phyloP scores from a whole-genome alignment of 2,797 vertebrate species.

The Discoglossus pictus region DNA sequence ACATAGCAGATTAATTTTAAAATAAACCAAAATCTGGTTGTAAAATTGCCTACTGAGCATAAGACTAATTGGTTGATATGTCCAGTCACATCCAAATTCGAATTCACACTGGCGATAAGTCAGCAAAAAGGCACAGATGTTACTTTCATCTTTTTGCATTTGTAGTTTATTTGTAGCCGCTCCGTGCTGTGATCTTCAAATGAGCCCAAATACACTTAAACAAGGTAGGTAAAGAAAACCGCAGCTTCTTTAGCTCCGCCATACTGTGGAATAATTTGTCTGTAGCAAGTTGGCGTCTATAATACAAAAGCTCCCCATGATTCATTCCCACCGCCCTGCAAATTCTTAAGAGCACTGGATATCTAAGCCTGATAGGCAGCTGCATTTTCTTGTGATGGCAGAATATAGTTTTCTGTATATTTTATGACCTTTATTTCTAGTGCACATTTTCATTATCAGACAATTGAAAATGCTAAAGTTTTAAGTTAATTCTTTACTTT shows the following conservation, averaged over 20 bases:
- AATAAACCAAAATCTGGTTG: neutral
- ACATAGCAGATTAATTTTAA: no score
- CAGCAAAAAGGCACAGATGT: constrained; percentile 1
- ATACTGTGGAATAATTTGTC: constrained; percentile 24
- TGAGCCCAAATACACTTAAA: constrained; percentile 15
- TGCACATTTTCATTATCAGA: neutral
- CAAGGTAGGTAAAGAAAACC: constrained; percentile 14
- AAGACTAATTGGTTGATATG: constrained; percentile 12
- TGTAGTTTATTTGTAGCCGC: constrained; percentile 5
- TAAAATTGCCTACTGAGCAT: neutral
- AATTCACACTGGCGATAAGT: neutral
- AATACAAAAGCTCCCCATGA: constrained; percentile 30
- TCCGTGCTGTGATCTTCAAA: constrained; percentile 14
- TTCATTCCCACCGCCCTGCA: neutral
- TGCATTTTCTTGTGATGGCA: constrained; percentile 19
- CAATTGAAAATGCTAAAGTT: no score
- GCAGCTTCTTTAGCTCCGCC: neutral
- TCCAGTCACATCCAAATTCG: neutral
- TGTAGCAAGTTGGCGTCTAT: neutral
- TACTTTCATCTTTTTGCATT: constrained; percentile 19
- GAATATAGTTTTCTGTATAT: constrained; percentile 5
- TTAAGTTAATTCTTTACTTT: no score
- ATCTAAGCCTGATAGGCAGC: constrained; percentile 9
- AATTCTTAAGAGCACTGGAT: constrained; percentile 15
- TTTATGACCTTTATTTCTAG: neutral